A percentile compares a stretch with the other conserved stretches of the same genome.
phyloP scores from a whole-genome alignment of 2,797 vertebrate species.

The Thripadectes ignobilis region DNA sequence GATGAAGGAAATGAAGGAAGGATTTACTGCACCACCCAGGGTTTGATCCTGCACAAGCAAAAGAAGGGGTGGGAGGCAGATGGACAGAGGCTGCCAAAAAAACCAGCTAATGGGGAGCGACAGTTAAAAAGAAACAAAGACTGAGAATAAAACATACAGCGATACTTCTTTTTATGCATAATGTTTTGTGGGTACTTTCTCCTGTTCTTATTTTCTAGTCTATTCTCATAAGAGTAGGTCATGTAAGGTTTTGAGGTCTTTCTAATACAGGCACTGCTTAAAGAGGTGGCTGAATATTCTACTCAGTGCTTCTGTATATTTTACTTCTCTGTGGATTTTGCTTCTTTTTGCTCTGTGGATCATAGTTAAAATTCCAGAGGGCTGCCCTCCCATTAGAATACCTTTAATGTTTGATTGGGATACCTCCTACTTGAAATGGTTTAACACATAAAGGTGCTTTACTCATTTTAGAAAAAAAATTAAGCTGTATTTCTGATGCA shows the following conservation, averaged over 20 bases:
- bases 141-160: neutral
- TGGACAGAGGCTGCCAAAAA: neutral
- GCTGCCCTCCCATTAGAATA: conserved; percentile 22
- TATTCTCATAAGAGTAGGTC: neutral
- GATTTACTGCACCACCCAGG: neutral
- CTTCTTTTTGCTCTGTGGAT: neutral
- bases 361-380: conserved; percentile 23
- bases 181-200: neutral
- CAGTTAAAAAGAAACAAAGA: neutral
- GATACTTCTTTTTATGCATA: neutral
- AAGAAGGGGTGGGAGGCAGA: neutral
- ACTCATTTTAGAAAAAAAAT: conserved; percentile 28
- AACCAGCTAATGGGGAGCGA: neutral
- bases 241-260: neutral
- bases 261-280: neutral
- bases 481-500: neutral
- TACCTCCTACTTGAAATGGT: conserved; percentile 17
- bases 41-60: neutral
- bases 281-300: neutral
- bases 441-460: conserved; percentile 22
- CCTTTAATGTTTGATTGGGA: conserved; percentile 42
- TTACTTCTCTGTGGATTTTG: neutral
- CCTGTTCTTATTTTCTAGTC: neutral
- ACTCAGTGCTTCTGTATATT: neutral
- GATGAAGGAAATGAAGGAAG: neutral